Conservation (phyloP, 2,888 invertebrate genomes). For the Pteria penguin region DNA sequence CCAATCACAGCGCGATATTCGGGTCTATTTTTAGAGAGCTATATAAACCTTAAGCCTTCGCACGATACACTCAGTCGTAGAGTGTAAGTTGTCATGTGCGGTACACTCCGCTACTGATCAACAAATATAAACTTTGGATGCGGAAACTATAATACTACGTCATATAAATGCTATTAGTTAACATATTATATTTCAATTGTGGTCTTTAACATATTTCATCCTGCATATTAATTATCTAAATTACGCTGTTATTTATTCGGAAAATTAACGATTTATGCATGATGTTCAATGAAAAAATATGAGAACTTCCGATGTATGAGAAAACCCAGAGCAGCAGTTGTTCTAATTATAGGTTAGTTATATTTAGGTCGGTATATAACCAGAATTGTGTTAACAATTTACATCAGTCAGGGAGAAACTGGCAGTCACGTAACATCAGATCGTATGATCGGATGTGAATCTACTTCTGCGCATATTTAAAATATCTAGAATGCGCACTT, state of each 20-base stretch:
- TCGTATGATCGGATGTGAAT: too few species aligned
- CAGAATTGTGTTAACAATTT: background rate
- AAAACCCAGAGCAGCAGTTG: constrained; percentile 23
- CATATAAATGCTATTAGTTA: too few species aligned
- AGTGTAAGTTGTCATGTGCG: constrained; percentile 26
- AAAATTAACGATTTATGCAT: too few species aligned
- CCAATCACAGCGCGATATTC: background rate
- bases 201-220: too few species aligned
- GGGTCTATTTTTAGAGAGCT: constrained; percentile 28
- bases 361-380: constrained; percentile 28
- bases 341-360: constrained; percentile 29
- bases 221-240: too few species aligned
- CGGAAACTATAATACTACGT: background rate
- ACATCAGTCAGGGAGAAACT: background rate
- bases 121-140: background rate
- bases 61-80: background rate
- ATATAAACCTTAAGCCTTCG: constrained; percentile 14
- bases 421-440: too few species aligned
- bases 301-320: too few species aligned
- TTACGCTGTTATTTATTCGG: too few species aligned
- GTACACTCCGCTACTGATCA: background rate
- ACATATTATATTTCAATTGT: too few species aligned
- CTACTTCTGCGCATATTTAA: too few species aligned
- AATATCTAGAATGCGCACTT: too few species aligned
- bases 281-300: too few species aligned